phyloP scores from a whole-genome alignment of 2,888 invertebrate genomes.

The Nesidiocoris tenuis region DNA sequence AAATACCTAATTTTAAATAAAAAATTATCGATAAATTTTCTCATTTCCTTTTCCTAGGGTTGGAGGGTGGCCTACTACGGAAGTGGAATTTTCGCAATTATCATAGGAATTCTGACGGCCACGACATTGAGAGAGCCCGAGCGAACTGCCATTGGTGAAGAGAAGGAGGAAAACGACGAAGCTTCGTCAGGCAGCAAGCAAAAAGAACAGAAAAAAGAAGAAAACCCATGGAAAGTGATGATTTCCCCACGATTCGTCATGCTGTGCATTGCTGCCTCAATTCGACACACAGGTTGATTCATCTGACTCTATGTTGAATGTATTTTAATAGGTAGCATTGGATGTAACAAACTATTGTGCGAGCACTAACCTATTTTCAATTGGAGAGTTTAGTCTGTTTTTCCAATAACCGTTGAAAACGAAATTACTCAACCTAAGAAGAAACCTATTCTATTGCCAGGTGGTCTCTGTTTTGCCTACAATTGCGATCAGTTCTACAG shows the following conservation, averaged over 20 bases:
- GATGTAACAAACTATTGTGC: background rate
- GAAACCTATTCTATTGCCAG: slow-evolving; percentile 54
- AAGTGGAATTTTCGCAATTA: slow-evolving; percentile 71
- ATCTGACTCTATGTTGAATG: background rate
- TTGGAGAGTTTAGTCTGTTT: too few species aligned
- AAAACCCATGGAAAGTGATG: slow-evolving; percentile 72
- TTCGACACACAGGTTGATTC: slow-evolving; percentile 73
- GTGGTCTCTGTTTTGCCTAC: slow-evolving; percentile 88
- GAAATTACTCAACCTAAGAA: background rate
- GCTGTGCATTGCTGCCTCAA: slow-evolving; percentile 81
- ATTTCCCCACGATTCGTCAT: slow-evolving; percentile 75
- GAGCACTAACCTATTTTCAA: too few species aligned
- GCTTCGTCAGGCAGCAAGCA: slow-evolving; percentile 51
- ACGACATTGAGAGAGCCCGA: slow-evolving; percentile 75
- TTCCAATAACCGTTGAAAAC: background rate
- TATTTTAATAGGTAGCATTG: background rate
- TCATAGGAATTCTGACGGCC: slow-evolving; percentile 70
- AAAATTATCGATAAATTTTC: too few species aligned
- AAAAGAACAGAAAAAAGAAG: slow-evolving; percentile 56
- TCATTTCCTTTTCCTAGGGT: slow-evolving; percentile 65
- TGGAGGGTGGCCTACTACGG: slow-evolving; percentile 83
- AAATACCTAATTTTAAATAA: background rate
- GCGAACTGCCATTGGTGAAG: slow-evolving; percentile 73
- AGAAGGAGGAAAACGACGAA: slow-evolving; percentile 54
- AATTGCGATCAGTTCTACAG: slow-evolving; percentile 87